Base-by-base conservation (phyloP, 64 coral and sea anemone genomes). In the Montipora efflorescens region DNA sequence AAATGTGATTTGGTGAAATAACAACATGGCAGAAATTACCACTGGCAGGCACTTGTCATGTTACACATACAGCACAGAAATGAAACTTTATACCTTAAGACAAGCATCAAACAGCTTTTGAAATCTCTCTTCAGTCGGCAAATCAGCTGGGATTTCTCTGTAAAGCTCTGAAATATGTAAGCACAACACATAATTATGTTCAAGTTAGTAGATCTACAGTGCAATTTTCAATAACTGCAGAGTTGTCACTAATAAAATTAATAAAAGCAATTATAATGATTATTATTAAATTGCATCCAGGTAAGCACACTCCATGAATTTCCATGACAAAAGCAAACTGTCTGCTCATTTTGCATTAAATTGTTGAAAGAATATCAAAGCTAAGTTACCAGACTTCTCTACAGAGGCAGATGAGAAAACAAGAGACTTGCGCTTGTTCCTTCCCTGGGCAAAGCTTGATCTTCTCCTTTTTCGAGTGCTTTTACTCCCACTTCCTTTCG, bases 371-470 rank as follows among this genome's bases (percentile, higher is more conserved):
- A 5, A 15, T 15, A 12, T 21, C 51, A 61, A 7, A 12, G 69
- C 61, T 50, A 70, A 36, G 36, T 36, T 36, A 76, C 74, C 64
- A 90, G 89, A 46, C 44, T 81, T 79, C 66, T 18, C 2, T 47
- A 43, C 22, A 75, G 69, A 59, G 82, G 64, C 77, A 66, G 91
- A 82, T 92, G 92, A 36, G 12, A 87, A 78, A 57, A 50, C 51
- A 79, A 97, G 78, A 2, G 96, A 97, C 62, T 97, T 97, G 58
- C 93, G 81, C 77, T 94, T 93, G 16, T 97, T 97, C 22, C 96
- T 90, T 74, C 93, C 96, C 47, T 77, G 59, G 46, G 94, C 96
- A 97, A 97, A 97, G 49, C 96, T 97, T 51, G 96, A 97, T 74
- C 95, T 92, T 83, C 96, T 97, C 57, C 74, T 97, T 57, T 84